Conservation (phyloP, 2,797 vertebrate genomes). For the Pempheris klunzingeri region DNA sequence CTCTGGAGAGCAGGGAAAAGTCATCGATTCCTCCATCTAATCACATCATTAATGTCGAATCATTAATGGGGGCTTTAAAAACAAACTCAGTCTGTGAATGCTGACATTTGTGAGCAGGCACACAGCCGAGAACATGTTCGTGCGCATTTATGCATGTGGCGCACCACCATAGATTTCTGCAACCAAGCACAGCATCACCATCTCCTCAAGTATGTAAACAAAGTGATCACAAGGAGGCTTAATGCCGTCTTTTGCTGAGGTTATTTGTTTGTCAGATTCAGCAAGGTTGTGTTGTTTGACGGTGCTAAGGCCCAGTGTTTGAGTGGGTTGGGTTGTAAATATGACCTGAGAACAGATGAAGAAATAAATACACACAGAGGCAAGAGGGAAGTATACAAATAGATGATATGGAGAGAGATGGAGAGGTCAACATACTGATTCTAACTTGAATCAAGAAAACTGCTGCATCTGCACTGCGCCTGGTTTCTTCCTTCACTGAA, state of each 20-base stretch:
- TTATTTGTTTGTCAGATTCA: conserved; percentile 45
- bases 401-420: conserved; percentile 10
- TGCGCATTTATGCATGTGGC: conserved; percentile 18
- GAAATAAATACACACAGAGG: conserved; percentile 32
- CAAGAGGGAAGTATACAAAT: conserved; percentile 20
- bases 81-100: conserved; percentile 1
- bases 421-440: conserved; percentile 16
- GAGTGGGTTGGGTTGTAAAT: conserved; percentile 30
- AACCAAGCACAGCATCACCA: conserved; percentile 54
- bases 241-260: conserved; percentile 10
- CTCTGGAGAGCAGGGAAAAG: neutral
- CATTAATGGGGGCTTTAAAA: conserved; percentile 61
- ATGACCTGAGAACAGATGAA: conserved; percentile 26
- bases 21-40: conserved; percentile 32
- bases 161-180: conserved; percentile 67
- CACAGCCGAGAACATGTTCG: conserved; percentile 12
- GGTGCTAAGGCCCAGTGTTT: conserved; percentile 19
- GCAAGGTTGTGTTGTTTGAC: conserved; percentile 38
- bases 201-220: conserved; percentile 77
- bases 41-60: conserved; percentile 37
- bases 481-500: conserved; percentile 45
- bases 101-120: conserved; percentile 29
- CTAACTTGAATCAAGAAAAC: conserved; percentile 16
- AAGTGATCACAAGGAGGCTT: conserved; percentile 35
- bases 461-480: conserved; percentile 57